Percentiles rank a stretch among this genome's conserved stretches.
These are phyloP conservation scores for Glossophaga mutica DNA, from an alignment of 2,797 vertebrate species.

Conservation along the genomic window DNA sequence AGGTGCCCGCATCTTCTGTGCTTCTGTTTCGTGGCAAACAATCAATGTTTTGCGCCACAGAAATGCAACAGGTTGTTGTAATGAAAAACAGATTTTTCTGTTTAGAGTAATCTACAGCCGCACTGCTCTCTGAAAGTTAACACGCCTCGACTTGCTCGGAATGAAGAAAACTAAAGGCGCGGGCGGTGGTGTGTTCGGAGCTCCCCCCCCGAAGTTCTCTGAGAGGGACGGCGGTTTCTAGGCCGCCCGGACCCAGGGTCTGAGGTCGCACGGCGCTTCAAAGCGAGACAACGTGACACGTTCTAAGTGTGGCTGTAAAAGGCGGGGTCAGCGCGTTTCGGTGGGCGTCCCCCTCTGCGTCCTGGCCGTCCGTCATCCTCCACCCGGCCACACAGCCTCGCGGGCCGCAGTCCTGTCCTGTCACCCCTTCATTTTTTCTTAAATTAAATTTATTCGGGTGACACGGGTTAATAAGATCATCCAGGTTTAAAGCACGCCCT, in stretches of 20 bases:
- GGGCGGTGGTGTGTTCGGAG: background rate
- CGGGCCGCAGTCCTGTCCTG: too few species aligned
- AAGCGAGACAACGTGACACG: background rate
- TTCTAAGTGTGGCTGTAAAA: background rate
- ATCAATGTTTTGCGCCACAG: background rate
- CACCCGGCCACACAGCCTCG: rapidly evolving
- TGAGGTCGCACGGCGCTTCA: background rate
- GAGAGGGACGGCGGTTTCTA: background rate
- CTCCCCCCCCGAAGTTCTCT: background rate
- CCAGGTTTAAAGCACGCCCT: too few species aligned
- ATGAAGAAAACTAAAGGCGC: background rate
- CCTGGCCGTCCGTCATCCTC: rapidly evolving
- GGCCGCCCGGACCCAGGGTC: background rate
- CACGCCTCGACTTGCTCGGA: background rate
- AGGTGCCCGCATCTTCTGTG: background rate
- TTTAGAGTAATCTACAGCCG: background rate
- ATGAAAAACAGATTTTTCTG: background rate
- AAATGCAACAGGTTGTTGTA: background rate
- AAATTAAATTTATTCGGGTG: too few species aligned
- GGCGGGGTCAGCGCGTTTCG: background rate
- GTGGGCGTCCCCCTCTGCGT: background rate
- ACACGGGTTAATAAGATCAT: too few species aligned
- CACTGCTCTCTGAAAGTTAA: background rate
- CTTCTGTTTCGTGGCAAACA: background rate
- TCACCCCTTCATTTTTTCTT: too few species aligned